Base-by-base conservation (phyloP, 2,113 vertebrate species). In the Cephalopterus ornatus region DNA sequence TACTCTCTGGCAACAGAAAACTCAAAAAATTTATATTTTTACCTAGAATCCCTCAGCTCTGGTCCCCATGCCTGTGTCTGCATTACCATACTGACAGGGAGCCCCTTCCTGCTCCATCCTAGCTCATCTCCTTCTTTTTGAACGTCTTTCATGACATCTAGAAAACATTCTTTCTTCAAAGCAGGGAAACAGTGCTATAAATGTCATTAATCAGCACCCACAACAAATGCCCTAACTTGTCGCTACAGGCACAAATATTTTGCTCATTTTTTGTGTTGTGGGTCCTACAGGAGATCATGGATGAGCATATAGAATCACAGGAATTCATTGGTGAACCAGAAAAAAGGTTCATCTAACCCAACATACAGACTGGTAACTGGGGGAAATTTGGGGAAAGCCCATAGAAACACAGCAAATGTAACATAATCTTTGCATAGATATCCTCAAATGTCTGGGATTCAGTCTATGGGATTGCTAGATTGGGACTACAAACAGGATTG, bases 101-200 rank as follows among this genome's bases (percentile, higher is more conserved):
- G 14, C 11, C 30, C 41, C 32, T 73, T 93, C 32, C 37, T 83
- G 8, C 18, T 58, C 55, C 47, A 18, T 42, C 13, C 22, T 37
- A 47, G 13, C 10, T 83, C 58, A 75, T 11, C 5, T 85, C 23
- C 49, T 86, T 75, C 66, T 32, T 72, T 53, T 47, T 68, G 68
- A 46, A 66, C 17, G n/a, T 88, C 8, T 14, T 35, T 39, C 42
- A 42, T 24, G 8, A 65, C 10, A 89, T 18, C 42, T 71, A 49
- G n/a, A 76, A 94, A 89, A 72, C 9, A 53, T 81, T 5, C 19
- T 6, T 67, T 68, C 52, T 59, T 78, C 56, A 46, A 71, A 53
- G 12, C 11, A 71, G 9, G 28, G 20, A 75, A 82, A 49, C 6
- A 41, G 35, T 0, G 0, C 33, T n/a, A 17, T 24, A 67, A 89